Percentiles rank a stretch among this genome's conserved stretches.
Conservation (phyloP, 2,113 vertebrate genomes). For the Oceanites oceanicus region DNA sequence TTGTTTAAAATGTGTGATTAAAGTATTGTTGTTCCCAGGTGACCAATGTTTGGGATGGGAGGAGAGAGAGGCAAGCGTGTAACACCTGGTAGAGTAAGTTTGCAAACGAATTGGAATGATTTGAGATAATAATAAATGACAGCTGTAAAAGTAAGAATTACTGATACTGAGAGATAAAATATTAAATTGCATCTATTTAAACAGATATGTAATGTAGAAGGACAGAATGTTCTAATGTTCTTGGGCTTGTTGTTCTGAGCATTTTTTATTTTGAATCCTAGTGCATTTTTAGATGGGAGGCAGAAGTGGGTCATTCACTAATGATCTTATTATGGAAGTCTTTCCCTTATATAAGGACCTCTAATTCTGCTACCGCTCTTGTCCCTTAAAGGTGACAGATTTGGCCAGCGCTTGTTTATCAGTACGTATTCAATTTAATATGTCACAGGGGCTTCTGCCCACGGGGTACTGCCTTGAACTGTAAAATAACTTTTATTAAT, state of each 20-base stretch:
- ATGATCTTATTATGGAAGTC: not conserved
- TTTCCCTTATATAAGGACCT: not conserved
- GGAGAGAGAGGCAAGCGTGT: not conserved
- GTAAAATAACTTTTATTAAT: not conserved
- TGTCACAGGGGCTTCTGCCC: not conserved
- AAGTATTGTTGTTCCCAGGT: not conserved
- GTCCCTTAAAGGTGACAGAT: not conserved
- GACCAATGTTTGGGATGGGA: not conserved
- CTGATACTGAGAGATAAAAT: not conserved
- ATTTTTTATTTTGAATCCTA: constrained; percentile 28
- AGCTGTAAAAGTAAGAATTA: not conserved
- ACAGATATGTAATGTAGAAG: not conserved
- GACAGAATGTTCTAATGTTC: constrained; percentile 11
- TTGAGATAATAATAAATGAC: not conserved
- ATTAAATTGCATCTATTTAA: not conserved
- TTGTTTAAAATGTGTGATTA: not conserved
- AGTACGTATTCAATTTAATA: not conserved
- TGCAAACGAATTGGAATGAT: not conserved
- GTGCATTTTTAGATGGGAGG: constrained; percentile 13
- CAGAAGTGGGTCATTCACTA: constrained; percentile 33
- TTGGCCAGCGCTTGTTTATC: not conserved
- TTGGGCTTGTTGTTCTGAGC: not conserved
- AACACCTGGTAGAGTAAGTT: not conserved
- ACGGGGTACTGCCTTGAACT: not conserved
- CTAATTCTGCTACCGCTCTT: not conserved